Conservation (phyloP, 2,113 vertebrate genomes). For the Mus spicilegus region DNA sequence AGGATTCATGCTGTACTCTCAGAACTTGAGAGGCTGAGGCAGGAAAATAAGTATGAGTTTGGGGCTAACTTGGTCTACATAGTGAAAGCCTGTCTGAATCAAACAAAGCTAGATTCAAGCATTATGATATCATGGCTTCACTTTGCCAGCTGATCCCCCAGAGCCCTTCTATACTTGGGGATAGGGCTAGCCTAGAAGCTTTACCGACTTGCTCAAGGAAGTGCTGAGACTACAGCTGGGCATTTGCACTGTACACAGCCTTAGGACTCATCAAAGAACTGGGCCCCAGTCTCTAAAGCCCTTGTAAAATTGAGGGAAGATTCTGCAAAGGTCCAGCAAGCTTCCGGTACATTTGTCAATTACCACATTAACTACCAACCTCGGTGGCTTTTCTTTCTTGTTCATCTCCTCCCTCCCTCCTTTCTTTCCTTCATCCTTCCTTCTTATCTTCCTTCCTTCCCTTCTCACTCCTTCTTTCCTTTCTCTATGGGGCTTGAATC, state of each 20-base stretch:
- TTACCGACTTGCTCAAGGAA: neutral
- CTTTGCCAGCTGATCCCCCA: neutral
- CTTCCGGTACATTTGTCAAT: neutral
- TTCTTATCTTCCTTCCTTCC: too few species aligned
- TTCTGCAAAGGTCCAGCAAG: fast-evolving
- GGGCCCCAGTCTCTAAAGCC: neutral
- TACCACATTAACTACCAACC: neutral
- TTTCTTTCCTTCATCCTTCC: neutral
- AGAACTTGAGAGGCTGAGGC: neutral
- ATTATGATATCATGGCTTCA: fast-evolving
- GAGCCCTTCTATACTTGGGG: fast-evolving
- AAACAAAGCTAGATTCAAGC: neutral
- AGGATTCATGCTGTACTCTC: neutral
- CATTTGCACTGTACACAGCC: fast-evolving
- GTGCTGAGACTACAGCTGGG: neutral
- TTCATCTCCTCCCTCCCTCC: too few species aligned
- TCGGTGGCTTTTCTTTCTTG: neutral
- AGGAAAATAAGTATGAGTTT: neutral
- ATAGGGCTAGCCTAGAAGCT: fast-evolving
- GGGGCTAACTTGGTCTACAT: neutral
- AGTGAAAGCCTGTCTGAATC: neutral
- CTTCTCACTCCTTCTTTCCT: neutral
- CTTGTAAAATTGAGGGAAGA: neutral
- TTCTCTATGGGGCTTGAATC: neutral
- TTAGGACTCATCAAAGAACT: neutral